phyloP scores from a whole-genome alignment of 1,140 invertebrate genomes.

The Panagrolaimus sp. region DNA sequence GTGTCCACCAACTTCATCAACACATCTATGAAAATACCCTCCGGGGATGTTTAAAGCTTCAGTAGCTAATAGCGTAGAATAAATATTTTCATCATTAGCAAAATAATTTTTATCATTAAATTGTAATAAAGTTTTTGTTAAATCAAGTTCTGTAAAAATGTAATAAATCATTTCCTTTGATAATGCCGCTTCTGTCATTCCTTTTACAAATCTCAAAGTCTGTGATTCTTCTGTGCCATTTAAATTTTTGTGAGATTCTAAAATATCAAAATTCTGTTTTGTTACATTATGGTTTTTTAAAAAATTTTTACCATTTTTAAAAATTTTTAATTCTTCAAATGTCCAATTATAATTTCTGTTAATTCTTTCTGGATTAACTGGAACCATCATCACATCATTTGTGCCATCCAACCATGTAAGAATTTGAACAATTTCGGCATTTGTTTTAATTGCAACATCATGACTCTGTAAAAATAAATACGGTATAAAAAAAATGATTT shows the following conservation, averaged over 20 bases:
- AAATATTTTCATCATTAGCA: constrained; percentile 30
- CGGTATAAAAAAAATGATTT: too few species aligned
- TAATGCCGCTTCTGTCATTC: constrained; percentile 28
- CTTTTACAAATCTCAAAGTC: constrained; percentile 32
- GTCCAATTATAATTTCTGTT: constrained; percentile 20
- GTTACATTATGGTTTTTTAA: too few species aligned
- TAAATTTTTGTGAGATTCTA: neutral
- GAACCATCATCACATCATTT: constrained; percentile 45
- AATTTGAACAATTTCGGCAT: constrained; percentile 42
- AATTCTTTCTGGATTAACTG: neutral
- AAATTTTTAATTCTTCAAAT: constrained; percentile 17
- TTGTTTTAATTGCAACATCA: constrained; percentile 39
- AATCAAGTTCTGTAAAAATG: constrained; percentile 33
- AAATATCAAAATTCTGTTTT: neutral
- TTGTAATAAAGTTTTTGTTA: constrained; percentile 30
- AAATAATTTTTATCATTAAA: constrained; percentile 26
- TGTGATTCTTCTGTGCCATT: constrained; percentile 19
- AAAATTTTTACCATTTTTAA: constrained; percentile 19
- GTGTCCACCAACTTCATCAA: constrained; percentile 11
- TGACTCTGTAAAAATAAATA: constrained; percentile 40
- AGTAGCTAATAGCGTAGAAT: constrained; percentile 34
- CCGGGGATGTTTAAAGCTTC: constrained; percentile 34
- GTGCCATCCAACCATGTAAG: constrained; percentile 45
- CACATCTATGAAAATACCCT: constrained; percentile 36
- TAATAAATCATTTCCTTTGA: constrained; percentile 29